Base-by-base conservation (phyloP, 2,797 vertebrate genomes). In the Gallirallus australis region DNA sequence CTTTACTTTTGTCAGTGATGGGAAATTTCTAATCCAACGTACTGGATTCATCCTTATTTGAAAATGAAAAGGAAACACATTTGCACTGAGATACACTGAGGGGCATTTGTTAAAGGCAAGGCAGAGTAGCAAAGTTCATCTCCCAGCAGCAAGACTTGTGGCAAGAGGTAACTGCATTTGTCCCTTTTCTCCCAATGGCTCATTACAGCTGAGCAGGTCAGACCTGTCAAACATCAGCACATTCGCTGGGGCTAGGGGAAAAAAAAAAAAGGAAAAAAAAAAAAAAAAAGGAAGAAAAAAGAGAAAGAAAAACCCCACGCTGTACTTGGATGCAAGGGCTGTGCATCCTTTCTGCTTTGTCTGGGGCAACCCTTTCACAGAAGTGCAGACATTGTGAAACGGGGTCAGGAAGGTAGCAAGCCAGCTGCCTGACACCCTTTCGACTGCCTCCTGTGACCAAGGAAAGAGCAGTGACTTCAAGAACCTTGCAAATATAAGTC, bases 61-160 rank as follows among this genome's bases (percentile, higher is more conserved):
- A 96, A 96, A 97, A 97, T 96, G 96, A 97, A 97, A 97, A 97
- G 96, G 93, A 96, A 97, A 87, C 95, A 75, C 95, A 97, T 96
- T 97, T 96, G 95, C 93, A 94, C 88, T 61, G 82, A 92, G 91
- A 94, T 96, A 86, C 95, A 90, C 81, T 94, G 90, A 95, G 50
- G 60, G 93, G 71, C 94, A 95, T 96, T 96, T 97, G 93, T 97
- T 96, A 95, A 82, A 95, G 96, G 56, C 81, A 87, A 78, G 86
- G 86, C 93, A 95, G 93, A 96, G 93, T 96, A 94, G 71, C 95
- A 96, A 97, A 97, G 96, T 97, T 97, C 96, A 97, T 90, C 68
- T 96, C 95, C 78, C 95, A 95, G 93, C 95, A 95, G 94, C 92
- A 86, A 85, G 91, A 89, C 94, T 95, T 94, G 93, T 85, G 71